phyloP scores from a whole-genome alignment of 2,113 vertebrate genomes.

The Lynx canadensis region DNA sequence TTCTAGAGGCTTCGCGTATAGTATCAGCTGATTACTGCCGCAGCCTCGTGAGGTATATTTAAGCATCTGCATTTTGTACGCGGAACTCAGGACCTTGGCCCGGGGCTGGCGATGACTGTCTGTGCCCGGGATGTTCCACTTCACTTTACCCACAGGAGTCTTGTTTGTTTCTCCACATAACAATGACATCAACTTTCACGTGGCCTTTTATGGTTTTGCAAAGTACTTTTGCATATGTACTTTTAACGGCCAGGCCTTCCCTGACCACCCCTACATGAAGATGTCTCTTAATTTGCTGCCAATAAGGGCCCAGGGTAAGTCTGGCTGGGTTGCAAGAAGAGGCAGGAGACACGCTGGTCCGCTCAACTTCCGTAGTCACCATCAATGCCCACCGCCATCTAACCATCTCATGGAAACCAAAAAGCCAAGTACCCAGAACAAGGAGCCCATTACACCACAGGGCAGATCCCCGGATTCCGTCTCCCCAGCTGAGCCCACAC shows the following conservation, averaged over 20 bases:
- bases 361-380: neutral
- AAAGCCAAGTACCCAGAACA: neutral
- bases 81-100: neutral
- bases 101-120: neutral
- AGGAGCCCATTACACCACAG: rapidly evolving
- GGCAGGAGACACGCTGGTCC: neutral
- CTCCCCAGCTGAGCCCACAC: rapidly evolving
- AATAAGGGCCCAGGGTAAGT: neutral
- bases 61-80: neutral
- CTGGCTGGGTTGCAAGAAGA: neutral
- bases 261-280: neutral
- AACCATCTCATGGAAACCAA: neutral
- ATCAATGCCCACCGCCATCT: neutral
- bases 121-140: rapidly evolving
- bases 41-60: rapidly evolving
- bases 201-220: neutral
- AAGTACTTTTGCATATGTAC: neutral
- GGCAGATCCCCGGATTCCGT: neutral
- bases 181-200: neutral
- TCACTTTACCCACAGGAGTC: rapidly evolving
- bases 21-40: rapidly evolving
- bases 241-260: neutral
- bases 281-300: neutral
- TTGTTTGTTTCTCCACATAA: neutral
- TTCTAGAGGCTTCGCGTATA: rapidly evolving